These are phyloP conservation scores for Macrotus californicus DNA, from an alignment of 2,113 vertebrate genomes.

Conservation along the genomic window DNA sequence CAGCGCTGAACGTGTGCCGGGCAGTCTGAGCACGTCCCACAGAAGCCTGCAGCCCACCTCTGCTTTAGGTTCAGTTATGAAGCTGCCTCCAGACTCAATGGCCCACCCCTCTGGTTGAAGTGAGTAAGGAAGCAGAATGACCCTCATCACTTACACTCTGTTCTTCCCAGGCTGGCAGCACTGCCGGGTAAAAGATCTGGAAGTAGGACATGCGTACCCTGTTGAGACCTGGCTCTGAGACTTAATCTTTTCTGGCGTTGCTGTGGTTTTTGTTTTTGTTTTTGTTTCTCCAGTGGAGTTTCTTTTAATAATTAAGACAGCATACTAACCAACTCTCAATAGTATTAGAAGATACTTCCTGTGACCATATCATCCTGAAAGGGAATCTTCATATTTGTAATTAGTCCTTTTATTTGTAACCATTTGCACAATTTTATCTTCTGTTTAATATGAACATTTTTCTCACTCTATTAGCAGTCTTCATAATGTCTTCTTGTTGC, in stretches of 20 bases:
- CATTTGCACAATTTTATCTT: neutral
- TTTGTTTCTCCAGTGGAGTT: neutral
- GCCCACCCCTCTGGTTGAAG: neutral
- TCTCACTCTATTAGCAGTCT: neutral
- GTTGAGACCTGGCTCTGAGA: neutral
- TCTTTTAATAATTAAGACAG: neutral
- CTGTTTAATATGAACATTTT: neutral
- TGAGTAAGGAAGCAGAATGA: neutral
- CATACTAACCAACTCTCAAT: neutral
- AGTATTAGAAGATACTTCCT: neutral
- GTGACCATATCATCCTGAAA: neutral
- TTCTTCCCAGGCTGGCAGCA: neutral
- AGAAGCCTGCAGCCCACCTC: neutral
- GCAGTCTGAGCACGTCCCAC: neutral
- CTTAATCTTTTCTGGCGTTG: neutral
- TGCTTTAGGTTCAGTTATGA: neutral
- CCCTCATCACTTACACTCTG: neutral
- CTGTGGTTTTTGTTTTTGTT: neutral
- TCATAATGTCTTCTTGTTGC: neutral
- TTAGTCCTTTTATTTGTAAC: neutral
- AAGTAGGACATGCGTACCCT: neutral
- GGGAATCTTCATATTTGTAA: neutral
- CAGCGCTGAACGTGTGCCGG: accelerated
- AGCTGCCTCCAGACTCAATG: neutral
- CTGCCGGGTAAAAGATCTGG: neutral